Percentiles rank a stretch among this genome's conserved stretches.
phyloP scores from a whole-genome alignment of 2,113 vertebrate genomes.

The Myotis davidii region DNA sequence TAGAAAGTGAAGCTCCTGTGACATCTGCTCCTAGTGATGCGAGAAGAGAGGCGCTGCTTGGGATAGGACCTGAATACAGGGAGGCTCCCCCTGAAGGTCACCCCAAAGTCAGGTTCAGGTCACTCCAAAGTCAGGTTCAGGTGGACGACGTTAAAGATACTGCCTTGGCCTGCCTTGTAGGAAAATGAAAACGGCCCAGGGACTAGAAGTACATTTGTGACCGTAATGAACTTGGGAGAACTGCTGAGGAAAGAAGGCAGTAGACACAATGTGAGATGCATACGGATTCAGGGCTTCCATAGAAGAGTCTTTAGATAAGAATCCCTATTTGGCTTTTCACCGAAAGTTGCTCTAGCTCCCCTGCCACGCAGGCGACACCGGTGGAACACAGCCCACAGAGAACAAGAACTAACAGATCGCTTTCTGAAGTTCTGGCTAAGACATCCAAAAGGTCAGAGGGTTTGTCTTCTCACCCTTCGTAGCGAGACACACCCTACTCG shows the following conservation, averaged over 20 bases:
- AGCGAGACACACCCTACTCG: background rate
- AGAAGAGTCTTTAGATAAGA: background rate
- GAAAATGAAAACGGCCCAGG: background rate
- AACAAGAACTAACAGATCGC: background rate
- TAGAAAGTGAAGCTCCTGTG: background rate
- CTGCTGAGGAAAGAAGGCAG: background rate
- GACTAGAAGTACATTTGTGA: background rate
- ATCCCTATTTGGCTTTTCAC: background rate
- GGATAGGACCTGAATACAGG: background rate
- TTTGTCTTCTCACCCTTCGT: no score
- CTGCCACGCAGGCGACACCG: background rate
- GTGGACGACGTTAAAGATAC: background rate
- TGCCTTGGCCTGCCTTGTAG: background rate
- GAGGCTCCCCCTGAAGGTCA: background rate
- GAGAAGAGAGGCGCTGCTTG: background rate
- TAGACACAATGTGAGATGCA: background rate
- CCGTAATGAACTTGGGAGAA: background rate
- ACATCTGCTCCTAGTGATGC: background rate
- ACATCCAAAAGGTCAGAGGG: no score
- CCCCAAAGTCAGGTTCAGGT: background rate
- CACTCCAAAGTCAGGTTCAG: background rate
- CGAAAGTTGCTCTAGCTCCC: background rate
- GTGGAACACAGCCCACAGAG: background rate
- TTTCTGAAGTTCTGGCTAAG: no score
- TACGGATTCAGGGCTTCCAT: background rate